These are phyloP conservation scores for Ephestia elutella DNA, from an alignment of 1,140 invertebrate species.

Conservation along the genomic window DNA sequence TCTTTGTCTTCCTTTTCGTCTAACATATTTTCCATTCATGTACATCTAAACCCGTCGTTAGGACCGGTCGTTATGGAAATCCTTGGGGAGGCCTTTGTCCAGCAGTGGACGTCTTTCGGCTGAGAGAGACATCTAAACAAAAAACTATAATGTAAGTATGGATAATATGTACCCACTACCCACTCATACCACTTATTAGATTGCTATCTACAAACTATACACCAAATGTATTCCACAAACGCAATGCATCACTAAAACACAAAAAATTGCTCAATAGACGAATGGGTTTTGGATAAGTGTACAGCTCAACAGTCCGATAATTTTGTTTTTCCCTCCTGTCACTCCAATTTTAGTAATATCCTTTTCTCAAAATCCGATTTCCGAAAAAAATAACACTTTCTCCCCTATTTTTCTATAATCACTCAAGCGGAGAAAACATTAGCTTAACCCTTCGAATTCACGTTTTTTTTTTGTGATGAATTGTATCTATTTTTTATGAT, in stretches of 20 bases:
- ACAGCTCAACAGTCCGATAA: slow-evolving; percentile 48
- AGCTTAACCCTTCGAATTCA: slow-evolving; percentile 50
- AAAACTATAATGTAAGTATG: no score
- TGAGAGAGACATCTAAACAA: no score
- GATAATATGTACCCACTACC: no score
- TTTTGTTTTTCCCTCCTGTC: slow-evolving; percentile 50
- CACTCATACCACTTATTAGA: no score
- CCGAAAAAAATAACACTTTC: slow-evolving; percentile 49
- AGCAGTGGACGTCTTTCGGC: no score
- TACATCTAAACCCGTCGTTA: no score
- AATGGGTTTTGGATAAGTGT: no score
- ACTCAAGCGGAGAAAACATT: slow-evolving; percentile 48
- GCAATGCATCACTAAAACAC: slow-evolving; percentile 6
- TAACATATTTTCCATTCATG: no score
- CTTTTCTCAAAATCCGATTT: slow-evolving; percentile 61
- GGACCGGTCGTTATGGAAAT: no score
- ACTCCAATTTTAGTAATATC: slow-evolving; percentile 59
- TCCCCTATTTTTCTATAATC: slow-evolving; percentile 29
- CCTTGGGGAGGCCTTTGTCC: no score
- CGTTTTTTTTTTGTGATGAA: slow-evolving; percentile 25
- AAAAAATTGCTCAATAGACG: slow-evolving; percentile 16
- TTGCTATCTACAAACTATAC: no score
- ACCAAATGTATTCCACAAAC: background rate
- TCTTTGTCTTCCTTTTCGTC: no score
- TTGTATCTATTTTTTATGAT: slow-evolving; percentile 35